These are phyloP conservation scores for Oscheius myriophilus DNA, from an alignment of 2,888 invertebrate genomes.

Conservation along the genomic window DNA sequence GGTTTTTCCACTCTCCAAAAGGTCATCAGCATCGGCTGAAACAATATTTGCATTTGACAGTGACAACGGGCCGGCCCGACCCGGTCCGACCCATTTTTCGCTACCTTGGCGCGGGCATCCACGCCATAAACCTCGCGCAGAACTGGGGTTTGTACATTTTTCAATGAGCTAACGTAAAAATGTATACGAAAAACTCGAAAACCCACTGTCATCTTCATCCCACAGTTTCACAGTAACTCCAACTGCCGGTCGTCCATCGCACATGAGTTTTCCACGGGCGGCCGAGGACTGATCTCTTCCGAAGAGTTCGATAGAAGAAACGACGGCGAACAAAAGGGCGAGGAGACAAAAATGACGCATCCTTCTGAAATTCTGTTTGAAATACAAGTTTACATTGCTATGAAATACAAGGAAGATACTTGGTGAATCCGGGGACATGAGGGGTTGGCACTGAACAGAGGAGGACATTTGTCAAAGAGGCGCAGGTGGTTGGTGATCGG, in stretches of 20 bases:
- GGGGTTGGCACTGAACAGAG: neutral
- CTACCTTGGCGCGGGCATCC: too few relatives aligned
- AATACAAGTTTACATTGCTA: neutral
- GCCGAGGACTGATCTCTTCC: constrained; percentile 50
- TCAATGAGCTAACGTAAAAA: too few relatives aligned
- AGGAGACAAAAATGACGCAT: constrained; percentile 37
- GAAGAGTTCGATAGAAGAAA: constrained; percentile 37
- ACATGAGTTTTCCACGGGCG: constrained; percentile 36
- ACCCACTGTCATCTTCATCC: constrained; percentile 52
- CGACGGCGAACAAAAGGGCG: constrained; percentile 29
- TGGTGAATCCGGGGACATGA: too few relatives aligned
- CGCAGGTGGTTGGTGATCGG: constrained; percentile 10
- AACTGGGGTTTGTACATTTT: too few relatives aligned
- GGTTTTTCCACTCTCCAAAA: constrained; percentile 46
- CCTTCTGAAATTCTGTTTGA: neutral
- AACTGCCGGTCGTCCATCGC: constrained; percentile 43
- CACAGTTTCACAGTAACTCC: constrained; percentile 53
- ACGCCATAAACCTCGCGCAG: too few relatives aligned
- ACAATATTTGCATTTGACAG: neutral
- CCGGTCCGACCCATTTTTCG: too few relatives aligned
- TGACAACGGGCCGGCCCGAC: too few relatives aligned
- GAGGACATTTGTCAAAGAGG: neutral
- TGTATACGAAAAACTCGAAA: neutral
- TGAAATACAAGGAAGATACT: neutral
- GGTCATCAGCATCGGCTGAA: constrained; percentile 53